phyloP scores from a whole-genome alignment of 92 coral and sea anemone species.

The Phenganax subtilis region DNA sequence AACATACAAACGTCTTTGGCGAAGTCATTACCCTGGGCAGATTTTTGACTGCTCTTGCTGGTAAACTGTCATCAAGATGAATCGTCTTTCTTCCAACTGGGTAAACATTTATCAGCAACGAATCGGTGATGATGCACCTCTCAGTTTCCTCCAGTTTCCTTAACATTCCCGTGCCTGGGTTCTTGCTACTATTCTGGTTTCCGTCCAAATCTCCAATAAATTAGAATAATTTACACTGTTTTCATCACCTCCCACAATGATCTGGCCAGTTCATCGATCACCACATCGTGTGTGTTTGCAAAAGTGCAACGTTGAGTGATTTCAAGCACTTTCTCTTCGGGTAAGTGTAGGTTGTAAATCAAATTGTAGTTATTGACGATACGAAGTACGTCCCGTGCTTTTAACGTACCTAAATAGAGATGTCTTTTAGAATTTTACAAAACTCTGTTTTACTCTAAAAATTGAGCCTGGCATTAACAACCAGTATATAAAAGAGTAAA shows the following conservation, averaged over 20 bases:
- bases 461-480: background rate
- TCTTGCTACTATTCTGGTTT: too few species aligned
- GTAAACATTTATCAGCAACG: too few species aligned
- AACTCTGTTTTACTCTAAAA: background rate
- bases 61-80: too few species aligned
- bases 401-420: conserved; percentile 25
- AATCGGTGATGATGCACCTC: too few species aligned
- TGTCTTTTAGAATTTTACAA: background rate
- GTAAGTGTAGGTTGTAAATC: conserved; percentile 34
- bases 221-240: background rate
- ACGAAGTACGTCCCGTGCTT: conserved; percentile 29
- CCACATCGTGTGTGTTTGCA: conserved; percentile 20
- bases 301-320: conserved; percentile 16
- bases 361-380: conserved; percentile 27
- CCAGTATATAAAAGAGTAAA: background rate
- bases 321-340: conserved; percentile 32
- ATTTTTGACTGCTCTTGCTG: too few species aligned
- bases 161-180: too few species aligned
- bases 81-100: too few species aligned
- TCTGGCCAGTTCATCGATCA: conserved; percentile 28
- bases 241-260: conserved; percentile 30
- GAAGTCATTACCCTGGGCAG: too few species aligned
- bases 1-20: too few species aligned
- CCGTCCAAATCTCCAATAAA: background rate
- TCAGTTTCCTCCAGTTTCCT: too few species aligned